phyloP scores from a whole-genome alignment of 2,888 invertebrate species.

The Drosophila nigritarsus region DNA sequence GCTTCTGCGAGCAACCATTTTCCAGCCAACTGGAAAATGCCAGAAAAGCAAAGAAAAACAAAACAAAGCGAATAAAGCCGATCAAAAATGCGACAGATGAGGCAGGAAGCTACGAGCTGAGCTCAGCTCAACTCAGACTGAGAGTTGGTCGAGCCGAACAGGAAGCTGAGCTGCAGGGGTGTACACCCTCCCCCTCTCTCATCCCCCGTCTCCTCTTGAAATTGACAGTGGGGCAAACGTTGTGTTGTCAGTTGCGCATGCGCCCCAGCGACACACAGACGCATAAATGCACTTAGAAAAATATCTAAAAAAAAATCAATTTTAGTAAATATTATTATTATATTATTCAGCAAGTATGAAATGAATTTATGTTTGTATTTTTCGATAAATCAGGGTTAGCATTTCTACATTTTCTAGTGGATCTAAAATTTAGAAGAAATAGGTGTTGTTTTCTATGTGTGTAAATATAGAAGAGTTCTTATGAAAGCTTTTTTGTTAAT shows the following conservation, averaged over 20 bases:
- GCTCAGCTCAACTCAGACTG: constrained; percentile 28
- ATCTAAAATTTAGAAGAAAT: too few relatives aligned
- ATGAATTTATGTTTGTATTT: not conserved
- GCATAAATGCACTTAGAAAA: constrained; percentile 21
- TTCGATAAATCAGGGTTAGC: too few relatives aligned
- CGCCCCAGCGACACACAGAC: constrained; percentile 58
- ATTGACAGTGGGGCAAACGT: constrained; percentile 32
- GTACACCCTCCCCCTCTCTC: constrained; percentile 1
- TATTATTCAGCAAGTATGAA: not conserved
- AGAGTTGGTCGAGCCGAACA: constrained; percentile 47
- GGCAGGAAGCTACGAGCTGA: constrained; percentile 32
- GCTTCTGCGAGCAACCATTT: constrained; percentile 67
- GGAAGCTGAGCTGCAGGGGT: constrained; percentile 61
- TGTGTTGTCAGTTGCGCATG: constrained; percentile 55
- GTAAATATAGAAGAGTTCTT: too few relatives aligned
- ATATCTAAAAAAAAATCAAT: not conserved
- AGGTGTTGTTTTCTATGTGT: too few relatives aligned
- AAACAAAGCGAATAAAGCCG: constrained; percentile 11
- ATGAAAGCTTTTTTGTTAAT: too few relatives aligned
- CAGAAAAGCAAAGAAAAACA: constrained; percentile 34
- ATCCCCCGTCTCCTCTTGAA: not conserved
- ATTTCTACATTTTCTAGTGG: too few relatives aligned
- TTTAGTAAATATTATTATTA: not conserved
- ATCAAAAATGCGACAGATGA: constrained; percentile 23
- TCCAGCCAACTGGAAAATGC: constrained; percentile 35